Conservation (phyloP, 2,797 vertebrate genomes). For the Apodemus agrarius region DNA sequence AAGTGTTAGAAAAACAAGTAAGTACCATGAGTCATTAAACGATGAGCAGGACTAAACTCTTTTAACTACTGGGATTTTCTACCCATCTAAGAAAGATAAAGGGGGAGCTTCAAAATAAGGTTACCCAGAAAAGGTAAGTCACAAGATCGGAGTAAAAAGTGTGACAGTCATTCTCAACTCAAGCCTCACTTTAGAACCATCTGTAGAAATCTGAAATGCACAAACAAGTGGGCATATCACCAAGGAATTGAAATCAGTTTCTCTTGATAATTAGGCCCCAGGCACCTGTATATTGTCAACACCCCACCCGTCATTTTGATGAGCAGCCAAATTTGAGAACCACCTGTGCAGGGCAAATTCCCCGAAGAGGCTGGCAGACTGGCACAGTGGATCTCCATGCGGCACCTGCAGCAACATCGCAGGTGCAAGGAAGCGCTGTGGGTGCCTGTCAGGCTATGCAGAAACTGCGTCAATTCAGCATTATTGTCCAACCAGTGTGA, state of each 20-base stretch:
- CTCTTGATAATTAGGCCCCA: constrained; percentile 39
- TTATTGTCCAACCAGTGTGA: background rate
- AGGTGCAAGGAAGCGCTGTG: background rate
- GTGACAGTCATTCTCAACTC: background rate
- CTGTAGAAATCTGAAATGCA: background rate
- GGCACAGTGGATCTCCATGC: background rate
- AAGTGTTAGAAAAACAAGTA: background rate
- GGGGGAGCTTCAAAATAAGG: background rate
- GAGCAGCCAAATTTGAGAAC: constrained; percentile 38
- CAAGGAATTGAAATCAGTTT: constrained; percentile 5
- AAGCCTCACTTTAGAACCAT: background rate
- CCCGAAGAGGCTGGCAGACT: background rate
- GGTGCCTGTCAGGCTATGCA: background rate
- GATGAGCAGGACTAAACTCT: background rate
- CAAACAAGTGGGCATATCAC: background rate
- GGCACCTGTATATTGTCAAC: constrained; percentile 24
- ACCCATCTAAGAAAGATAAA: background rate
- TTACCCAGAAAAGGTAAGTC: background rate
- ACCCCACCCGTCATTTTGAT: constrained; percentile 36
- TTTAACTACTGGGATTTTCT: background rate
- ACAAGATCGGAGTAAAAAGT: background rate
- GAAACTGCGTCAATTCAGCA: background rate
- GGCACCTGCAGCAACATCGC: constrained; percentile 13
- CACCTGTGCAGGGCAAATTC: constrained; percentile 27
- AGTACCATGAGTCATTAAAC: background rate